Evolutionary conservation across 2,888 invertebrate genomes (phyloP), one percentile per base, ranked within the genome.

Genomic region (Ophioninae sp.): DNA sequence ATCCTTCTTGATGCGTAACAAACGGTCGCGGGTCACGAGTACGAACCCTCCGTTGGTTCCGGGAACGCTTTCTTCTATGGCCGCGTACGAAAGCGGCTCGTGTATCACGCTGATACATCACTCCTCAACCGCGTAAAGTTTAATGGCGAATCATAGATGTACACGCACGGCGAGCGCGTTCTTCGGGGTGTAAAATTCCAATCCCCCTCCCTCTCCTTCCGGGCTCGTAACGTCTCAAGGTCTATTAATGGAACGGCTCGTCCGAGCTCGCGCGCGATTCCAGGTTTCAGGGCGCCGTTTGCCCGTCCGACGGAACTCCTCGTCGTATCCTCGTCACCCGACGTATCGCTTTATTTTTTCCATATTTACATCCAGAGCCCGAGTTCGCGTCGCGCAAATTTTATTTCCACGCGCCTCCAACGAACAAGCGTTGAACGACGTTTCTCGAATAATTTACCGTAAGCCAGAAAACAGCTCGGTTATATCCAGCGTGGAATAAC

Each of bases 161-260:
- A 67, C 62, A 56, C 61, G 56, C 74, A 61, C 69, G 21, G 44
- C 59, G 10, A 78, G 57, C 41, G 64, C 72, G 50, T 61, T 75
- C 75, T 67, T 72, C 81, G 30, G 67, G 81, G 67, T 74, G 81
- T 72, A 62, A 72, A 79, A 81, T 84, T 81, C 72, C 81, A 56
- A 72, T 79, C 62, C 72, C 44, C 75, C n/a, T n/a, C n/a, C n/a
- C n/a, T n/a, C n/a, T n/a, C 41, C 69, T 50, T 50, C 68, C 50
- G 50, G 23, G 37, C 69, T 57, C 75, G 75, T 70, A 65, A 41
- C 57, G 72, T 56, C 41, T 65, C 62, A 41, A 44, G 69, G 75
- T 59, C 84, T 84, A 84, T 84, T 84, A 77, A 81, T 84, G 84
- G 84, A 84, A 79, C 73, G 13, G 41, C 30, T 68, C 76, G 56